A percentile compares a stretch with the other conserved stretches of the same genome.
These are phyloP conservation scores for Rhabditophanes sp. DNA, from an alignment of 2,888 invertebrate genomes.

Conservation along the genomic window DNA sequence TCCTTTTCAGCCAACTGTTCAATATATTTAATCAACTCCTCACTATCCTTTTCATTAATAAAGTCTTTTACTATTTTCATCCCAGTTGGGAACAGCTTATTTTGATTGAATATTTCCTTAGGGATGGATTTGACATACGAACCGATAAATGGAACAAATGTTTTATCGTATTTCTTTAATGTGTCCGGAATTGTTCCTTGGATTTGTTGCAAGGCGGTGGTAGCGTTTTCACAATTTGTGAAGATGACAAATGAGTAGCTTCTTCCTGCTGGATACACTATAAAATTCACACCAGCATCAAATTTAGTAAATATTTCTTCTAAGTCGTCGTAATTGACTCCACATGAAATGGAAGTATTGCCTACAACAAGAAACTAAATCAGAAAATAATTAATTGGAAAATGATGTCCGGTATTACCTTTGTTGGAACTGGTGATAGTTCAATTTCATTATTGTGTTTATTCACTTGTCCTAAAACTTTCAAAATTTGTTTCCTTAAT, in stretches of 20 bases:
- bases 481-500: constrained; percentile 1
- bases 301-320: constrained; percentile 16
- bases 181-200: constrained; percentile 11
- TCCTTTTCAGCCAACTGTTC: constrained; percentile 5
- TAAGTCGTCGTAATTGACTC: constrained; percentile 23
- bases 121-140: no score
- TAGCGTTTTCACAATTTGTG: constrained; percentile 11
- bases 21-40: constrained; percentile 9
- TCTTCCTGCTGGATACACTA: constrained; percentile 16
- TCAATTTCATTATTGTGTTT: constrained; percentile 2
- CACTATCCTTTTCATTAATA: constrained; percentile 14
- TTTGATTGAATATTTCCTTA: no score
- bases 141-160: no score
- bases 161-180: no score
- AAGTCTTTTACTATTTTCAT: constrained; percentile 22
- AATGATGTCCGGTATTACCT: constrained; percentile 1
- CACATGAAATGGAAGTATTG: constrained; percentile 27
- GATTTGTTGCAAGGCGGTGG: constrained; percentile 11
- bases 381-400: neutral
- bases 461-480: constrained; percentile 2
- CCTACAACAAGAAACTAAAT: constrained; percentile 23
- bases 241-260: constrained; percentile 24
- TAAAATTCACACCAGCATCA: constrained; percentile 12
- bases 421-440: constrained; percentile 4
- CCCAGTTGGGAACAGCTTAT: constrained; percentile 21